Evolutionary conservation across 2,888 invertebrate species (phyloP).

Genomic region (Miltochrista miniata): DNA sequence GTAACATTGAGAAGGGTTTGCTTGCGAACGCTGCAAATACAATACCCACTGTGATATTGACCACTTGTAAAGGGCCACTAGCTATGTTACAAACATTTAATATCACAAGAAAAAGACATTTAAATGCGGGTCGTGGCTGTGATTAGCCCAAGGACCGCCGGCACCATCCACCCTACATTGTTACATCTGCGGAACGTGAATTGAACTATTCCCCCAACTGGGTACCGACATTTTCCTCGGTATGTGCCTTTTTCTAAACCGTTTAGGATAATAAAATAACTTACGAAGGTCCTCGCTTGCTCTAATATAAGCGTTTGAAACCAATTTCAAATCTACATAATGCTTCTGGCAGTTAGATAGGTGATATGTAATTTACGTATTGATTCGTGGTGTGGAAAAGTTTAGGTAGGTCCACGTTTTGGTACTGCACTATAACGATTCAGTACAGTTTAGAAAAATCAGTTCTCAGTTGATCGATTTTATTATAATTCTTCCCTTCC

Average conservation of each 20-base stretch:
- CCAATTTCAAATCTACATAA: constrained; percentile 33
- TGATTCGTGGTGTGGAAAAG: not conserved
- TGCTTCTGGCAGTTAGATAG: constrained; percentile 22
- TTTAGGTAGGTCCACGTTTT: no score
- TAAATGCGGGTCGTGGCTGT: constrained; percentile 75
- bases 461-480: no score
- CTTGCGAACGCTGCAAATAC: constrained; percentile 24
- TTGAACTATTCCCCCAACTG: constrained; percentile 50
- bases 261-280: constrained; percentile 42
- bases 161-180: constrained; percentile 53
- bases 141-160: constrained; percentile 67
- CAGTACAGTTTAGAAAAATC: no score
- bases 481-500: no score
- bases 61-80: constrained; percentile 41
- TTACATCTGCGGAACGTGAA: constrained; percentile 55
- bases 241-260: constrained; percentile 44
- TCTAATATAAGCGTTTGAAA: constrained; percentile 28
- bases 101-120: constrained; percentile 69
- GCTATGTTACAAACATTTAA: constrained; percentile 56
- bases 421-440: no score
- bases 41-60: constrained; percentile 41
- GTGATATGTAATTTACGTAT: constrained; percentile 13
- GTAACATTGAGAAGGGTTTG: constrained; percentile 53
- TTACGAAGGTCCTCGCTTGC: constrained; percentile 19
- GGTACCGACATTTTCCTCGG: constrained; percentile 46